Evolutionary conservation across 2,113 vertebrate genomes (phyloP).

Genomic region (Gnathonemus longibarbis): DNA sequence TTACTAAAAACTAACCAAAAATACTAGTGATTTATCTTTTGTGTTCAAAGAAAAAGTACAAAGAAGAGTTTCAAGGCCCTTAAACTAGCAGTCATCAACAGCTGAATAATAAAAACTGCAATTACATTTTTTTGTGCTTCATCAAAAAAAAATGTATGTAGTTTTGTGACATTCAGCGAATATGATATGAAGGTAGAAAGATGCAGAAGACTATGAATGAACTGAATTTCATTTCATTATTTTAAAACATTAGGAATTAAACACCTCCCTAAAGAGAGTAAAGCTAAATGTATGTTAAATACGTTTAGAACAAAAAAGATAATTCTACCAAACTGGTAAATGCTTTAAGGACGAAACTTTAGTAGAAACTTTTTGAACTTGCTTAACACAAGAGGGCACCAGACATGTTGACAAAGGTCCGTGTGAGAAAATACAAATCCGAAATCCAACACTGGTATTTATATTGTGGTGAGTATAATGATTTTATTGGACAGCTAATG

Average conservation of each 20-base stretch:
- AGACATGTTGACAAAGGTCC: background rate
- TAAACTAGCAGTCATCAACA: background rate
- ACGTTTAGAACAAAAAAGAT: background rate
- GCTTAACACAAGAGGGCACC: conserved; percentile 8
- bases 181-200: background rate
- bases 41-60: background rate
- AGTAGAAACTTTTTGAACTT: background rate
- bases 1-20: background rate
- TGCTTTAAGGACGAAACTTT: background rate
- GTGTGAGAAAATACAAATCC: background rate
- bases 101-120: background rate
- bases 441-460: background rate
- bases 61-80: background rate
- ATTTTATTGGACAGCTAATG: background rate
- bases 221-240: background rate
- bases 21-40: background rate
- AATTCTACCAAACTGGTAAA: background rate
- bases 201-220: background rate
- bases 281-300: background rate
- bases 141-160: background rate
- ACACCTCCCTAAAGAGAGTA: background rate
- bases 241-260: background rate
- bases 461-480: background rate
- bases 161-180: background rate
- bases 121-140: background rate